phyloP scores from a whole-genome alignment of 2,888 invertebrate genomes.

The Dasysyrphus albostriatus region DNA sequence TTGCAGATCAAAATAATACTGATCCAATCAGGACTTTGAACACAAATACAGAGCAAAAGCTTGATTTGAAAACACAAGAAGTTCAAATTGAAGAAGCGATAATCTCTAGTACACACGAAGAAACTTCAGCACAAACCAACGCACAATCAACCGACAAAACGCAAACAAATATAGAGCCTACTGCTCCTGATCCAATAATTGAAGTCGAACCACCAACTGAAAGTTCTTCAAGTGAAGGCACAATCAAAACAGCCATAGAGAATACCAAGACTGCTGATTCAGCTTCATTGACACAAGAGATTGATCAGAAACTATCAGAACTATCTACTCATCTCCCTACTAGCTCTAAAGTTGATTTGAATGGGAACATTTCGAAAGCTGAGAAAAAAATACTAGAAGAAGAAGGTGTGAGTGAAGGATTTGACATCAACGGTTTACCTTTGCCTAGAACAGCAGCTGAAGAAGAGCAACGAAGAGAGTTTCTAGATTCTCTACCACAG shows the following conservation, averaged over 20 bases:
- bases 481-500: constrained; percentile 82
- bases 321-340: constrained; percentile 42
- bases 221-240: neutral
- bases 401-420: constrained; percentile 3
- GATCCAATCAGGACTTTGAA: neutral
- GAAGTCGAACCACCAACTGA: neutral
- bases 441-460: constrained; percentile 80
- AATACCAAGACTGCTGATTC: constrained; percentile 65
- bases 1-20: neutral
- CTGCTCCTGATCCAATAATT: constrained; percentile 11
- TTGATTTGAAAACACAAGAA: neutral
- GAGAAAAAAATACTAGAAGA: neutral
- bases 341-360: constrained; percentile 53
- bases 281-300: constrained; percentile 59
- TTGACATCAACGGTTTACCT: constrained; percentile 79
- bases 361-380: constrained; percentile 53
- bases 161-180: constrained; percentile 24
- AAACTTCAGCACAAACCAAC: neutral
- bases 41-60: neutral
- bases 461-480: constrained; percentile 81
- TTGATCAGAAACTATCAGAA: constrained; percentile 66
- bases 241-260: constrained; percentile 17
- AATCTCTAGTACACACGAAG: neutral
- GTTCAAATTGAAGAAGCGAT: neutral
- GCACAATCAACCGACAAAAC: constrained; percentile 31